These are phyloP conservation scores for Danionella cerebrum DNA, from an alignment of 2,113 vertebrate species.

Conservation along the genomic window DNA sequence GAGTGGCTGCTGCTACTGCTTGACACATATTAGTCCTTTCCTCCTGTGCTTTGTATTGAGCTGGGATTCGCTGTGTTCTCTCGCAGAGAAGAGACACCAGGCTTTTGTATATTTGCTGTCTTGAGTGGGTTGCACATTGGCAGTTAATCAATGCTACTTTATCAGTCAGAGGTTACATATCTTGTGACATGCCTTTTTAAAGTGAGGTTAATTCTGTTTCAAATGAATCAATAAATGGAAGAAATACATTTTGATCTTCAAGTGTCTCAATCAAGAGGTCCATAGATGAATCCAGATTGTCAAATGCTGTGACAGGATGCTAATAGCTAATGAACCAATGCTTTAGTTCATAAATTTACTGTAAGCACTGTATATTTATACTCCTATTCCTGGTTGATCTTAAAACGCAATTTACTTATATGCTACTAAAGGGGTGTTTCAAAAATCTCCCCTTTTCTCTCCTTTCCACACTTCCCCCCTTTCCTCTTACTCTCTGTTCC, in stretches of 20 bases:
- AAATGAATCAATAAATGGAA: neutral
- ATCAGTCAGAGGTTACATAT: neutral
- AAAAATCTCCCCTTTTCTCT: too few species aligned
- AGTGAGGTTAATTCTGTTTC: neutral
- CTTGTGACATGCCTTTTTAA: neutral
- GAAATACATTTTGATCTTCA: neutral
- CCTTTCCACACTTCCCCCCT: too few species aligned
- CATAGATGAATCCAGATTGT: too few species aligned
- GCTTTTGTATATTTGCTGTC: neutral
- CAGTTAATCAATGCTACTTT: constrained; percentile 2
- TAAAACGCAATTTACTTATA: too few species aligned
- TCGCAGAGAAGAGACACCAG: neutral
- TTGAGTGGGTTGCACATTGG: neutral
- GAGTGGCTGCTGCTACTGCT: constrained; percentile 21
- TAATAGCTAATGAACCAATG: too few species aligned
- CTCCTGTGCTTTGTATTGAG: constrained; percentile 13
- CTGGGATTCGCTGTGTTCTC: constrained; percentile 15
- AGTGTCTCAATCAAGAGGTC: neutral
- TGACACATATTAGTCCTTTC: constrained; percentile 33
- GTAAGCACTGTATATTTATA: too few species aligned
- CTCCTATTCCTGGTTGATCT: too few species aligned
- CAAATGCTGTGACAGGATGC: too few species aligned
- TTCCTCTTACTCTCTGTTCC: too few species aligned
- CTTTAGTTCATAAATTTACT: too few species aligned
- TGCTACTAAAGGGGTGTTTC: too few species aligned